A percentile compares a stretch with the other conserved stretches of the same genome.
phyloP scores from a whole-genome alignment of 1,140 invertebrate genomes.

The Drosophila sulfurigaster region DNA sequence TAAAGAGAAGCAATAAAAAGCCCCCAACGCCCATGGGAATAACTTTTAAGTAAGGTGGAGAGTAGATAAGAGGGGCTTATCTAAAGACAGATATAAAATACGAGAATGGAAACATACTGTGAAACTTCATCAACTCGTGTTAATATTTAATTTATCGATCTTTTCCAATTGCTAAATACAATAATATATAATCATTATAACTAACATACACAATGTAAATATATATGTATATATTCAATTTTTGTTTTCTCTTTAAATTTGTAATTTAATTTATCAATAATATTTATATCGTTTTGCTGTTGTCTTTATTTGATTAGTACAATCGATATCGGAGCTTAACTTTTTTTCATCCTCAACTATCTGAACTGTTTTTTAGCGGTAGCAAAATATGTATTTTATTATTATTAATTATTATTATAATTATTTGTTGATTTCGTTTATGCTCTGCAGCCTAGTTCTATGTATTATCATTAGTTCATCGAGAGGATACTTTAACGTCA shows the following conservation, averaged over 20 bases:
- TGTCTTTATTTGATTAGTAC: constrained; percentile 56
- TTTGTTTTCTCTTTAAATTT: constrained; percentile 41
- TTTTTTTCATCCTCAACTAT: constrained; percentile 25
- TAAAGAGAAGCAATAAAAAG: constrained; percentile 4
- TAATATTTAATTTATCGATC: constrained; percentile 71
- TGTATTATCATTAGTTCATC: constrained; percentile 50
- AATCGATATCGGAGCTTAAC: constrained; percentile 56
- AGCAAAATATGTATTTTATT: constrained; percentile 59
- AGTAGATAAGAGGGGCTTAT: constrained; percentile 14
- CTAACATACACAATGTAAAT: constrained; percentile 76
- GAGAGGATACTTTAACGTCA: constrained; percentile 42
- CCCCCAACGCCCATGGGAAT: not conserved
- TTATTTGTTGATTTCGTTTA: constrained; percentile 31
- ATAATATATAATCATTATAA: constrained; percentile 70
- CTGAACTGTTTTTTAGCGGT: constrained; percentile 42
- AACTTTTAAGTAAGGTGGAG: not conserved
- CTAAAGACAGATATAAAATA: not conserved
- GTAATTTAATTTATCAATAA: constrained; percentile 35
- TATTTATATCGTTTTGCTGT: constrained; percentile 44
- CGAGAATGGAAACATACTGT: not conserved
- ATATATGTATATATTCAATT: constrained; percentile 60
- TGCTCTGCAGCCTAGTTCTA: constrained; percentile 52
- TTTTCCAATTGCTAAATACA: constrained; percentile 76
- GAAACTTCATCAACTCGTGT: constrained; percentile 47
- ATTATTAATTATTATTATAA: constrained; percentile 9